Evolutionary conservation across 1,140 invertebrate genomes (phyloP), one percentile per base, ranked within the genome.

Genomic region (Penaeus chinensis): DNA sequence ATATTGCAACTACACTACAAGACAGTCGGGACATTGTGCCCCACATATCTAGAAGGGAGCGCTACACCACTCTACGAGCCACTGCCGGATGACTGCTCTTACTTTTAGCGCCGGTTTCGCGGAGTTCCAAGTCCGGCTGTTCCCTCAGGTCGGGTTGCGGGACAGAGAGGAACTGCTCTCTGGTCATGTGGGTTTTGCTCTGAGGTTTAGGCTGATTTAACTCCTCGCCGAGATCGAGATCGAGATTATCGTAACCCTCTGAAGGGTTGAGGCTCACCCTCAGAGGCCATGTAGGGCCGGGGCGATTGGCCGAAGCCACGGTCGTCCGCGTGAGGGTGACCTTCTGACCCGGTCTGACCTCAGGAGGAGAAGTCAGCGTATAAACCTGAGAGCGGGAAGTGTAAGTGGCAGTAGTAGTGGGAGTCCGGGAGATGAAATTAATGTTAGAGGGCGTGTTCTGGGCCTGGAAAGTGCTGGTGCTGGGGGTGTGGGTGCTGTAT

Each of bases 161-260:
- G 32, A 78, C 62, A 8, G 80, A 80, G 61, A 87, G 71, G 71
- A 87, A 87, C 86, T 87, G 80, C 61, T 87, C 86, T 62, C 82
- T 87, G 80, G 86, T 87, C 86, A 87, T 87, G 71, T 87, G 69
- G 27, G 80, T 87, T 74, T 81, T 82, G 63, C 77, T 81, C 80
- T 87, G 80, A 60, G 61, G 60, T 24, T 62, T 82, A 37, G 66
- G 32, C 24, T 80, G 80, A 4, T n/a, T 62, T 27, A 37, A 74
- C 18, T 87, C 86, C 71, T 87, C 86, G 22, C 71, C 80, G 13
- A 87, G 80, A 66, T 87, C 86, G 74, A 87, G 86, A 61, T 87
- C 69, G 13, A 87, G 71, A 79, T 87, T 87, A 19, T 87, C 86
- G 60, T 87, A 87, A 60, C 86, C 86, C 81, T 87, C 86, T 2